phyloP scores from a whole-genome alignment of 2,888 invertebrate genomes.

The Lathronympha strigana region DNA sequence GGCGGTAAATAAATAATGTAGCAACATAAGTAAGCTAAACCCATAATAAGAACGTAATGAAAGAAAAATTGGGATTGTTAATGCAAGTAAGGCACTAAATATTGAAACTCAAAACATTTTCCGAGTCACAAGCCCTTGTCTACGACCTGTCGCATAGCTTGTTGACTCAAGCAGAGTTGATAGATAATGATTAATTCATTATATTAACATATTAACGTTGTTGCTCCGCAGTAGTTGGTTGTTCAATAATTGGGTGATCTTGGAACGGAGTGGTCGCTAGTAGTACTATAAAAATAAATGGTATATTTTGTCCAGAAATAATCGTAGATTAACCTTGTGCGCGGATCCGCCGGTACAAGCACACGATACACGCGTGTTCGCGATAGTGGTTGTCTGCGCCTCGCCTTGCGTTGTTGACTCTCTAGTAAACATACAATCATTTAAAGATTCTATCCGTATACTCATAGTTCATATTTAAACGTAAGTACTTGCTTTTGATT shows the following conservation, averaged over 20 bases:
- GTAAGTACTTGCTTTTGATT: slow-evolving; percentile 5
- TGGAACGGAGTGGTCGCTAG: slow-evolving; percentile 52
- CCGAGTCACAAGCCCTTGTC: too few relatives aligned
- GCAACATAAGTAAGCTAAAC: too few relatives aligned
- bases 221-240: slow-evolving; percentile 49
- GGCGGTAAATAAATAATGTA: too few relatives aligned
- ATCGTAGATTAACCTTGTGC: slow-evolving; percentile 43
- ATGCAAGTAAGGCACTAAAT: too few relatives aligned
- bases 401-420: slow-evolving; percentile 59
- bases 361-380: slow-evolving; percentile 56
- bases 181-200: slow-evolving; percentile 58
- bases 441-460: not conserved
- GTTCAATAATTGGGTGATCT: slow-evolving; percentile 58
- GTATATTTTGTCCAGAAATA: slow-evolving; percentile 34
- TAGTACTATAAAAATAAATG: not conserved
- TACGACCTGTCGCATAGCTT: slow-evolving; percentile 19
- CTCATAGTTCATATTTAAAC: not conserved
- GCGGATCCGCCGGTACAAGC: slow-evolving; percentile 47
- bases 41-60: too few relatives aligned
- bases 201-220: slow-evolving; percentile 63
- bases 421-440: slow-evolving; percentile 45
- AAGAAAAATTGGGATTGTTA: too few relatives aligned
- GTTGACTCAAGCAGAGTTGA: slow-evolving; percentile 23
- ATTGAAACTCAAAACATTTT: too few relatives aligned
- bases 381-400: slow-evolving; percentile 65